A percentile compares a stretch with the other conserved stretches of the same genome.
phyloP scores from a whole-genome alignment of 1,140 invertebrate genomes.

The Zaprionus ornatus region DNA sequence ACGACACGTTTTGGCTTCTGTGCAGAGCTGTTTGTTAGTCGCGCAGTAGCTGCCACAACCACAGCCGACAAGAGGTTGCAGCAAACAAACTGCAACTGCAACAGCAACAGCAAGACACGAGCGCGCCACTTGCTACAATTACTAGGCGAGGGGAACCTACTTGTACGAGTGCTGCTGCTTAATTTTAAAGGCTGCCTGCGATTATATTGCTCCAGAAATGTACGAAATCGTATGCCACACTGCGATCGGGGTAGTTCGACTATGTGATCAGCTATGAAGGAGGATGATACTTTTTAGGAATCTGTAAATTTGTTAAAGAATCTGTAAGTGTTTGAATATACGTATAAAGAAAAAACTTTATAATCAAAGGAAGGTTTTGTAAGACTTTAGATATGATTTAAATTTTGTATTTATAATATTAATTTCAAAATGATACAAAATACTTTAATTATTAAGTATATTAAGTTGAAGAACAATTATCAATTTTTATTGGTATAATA shows the following conservation, averaged over 20 bases:
- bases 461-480: too few species aligned
- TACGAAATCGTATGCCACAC: conserved; percentile 56
- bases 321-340: too few species aligned
- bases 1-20: conserved; percentile 81
- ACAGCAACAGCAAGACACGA: conserved; percentile 32
- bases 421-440: too few species aligned
- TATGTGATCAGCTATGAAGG: background rate
- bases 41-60: conserved; percentile 57
- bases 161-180: conserved; percentile 57
- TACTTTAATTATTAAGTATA: too few species aligned
- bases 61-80: conserved; percentile 41
- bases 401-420: too few species aligned
- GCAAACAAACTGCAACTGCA: conserved; percentile 23
- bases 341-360: too few species aligned
- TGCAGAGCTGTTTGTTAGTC: conserved; percentile 57
- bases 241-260: background rate
- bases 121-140: conserved; percentile 73
- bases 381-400: too few species aligned
- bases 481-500: too few species aligned
- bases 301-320: too few species aligned
- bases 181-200: conserved; percentile 70
- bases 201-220: conserved; percentile 81
- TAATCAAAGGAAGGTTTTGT: too few species aligned
- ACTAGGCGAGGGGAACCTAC: conserved; percentile 39
- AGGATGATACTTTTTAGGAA: too few species aligned